Conservation (phyloP, 2,888 invertebrate species). For the Acanthococcus lagerstroemiae region DNA sequence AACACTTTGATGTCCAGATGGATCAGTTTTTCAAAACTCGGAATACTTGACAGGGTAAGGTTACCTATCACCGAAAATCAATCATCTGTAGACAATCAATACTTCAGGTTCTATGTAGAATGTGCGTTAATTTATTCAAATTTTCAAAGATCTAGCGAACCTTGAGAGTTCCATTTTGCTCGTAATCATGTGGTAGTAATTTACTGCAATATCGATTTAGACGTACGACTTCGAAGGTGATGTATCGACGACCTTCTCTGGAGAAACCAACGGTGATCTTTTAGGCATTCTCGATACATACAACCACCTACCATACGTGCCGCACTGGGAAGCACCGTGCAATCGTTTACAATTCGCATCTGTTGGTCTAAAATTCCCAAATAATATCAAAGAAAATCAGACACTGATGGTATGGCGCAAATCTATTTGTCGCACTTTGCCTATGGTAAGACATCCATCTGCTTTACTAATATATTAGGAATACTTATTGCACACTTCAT, state of each 20-base stretch:
- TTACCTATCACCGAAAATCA: no score
- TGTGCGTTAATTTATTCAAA: no score
- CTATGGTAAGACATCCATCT: constrained; percentile 60
- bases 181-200: no score
- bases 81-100: no score
- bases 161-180: no score
- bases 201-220: no score
- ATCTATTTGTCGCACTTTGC: constrained; percentile 72
- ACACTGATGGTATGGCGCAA: constrained; percentile 67
- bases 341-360: constrained; percentile 65
- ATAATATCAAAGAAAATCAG: constrained; percentile 62
- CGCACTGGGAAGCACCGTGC: constrained; percentile 68
- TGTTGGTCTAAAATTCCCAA: constrained; percentile 74
- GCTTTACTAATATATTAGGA: no score
- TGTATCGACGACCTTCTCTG: constrained; percentile 66
- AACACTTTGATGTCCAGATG: neutral
- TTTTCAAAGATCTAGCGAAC: no score
- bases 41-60: neutral
- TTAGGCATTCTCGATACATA: constrained; percentile 69
- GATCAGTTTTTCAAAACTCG: neutral
- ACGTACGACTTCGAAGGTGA: constrained; percentile 69
- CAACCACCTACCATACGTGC: constrained; percentile 57
- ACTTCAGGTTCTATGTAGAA: no score
- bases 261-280: constrained; percentile 50
- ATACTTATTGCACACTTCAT: no score